Percentiles rank a stretch among this genome's conserved stretches.
These are phyloP conservation scores for Seriola rivoliana DNA, from an alignment of 2,113 vertebrate genomes.

Conservation along the genomic window DNA sequence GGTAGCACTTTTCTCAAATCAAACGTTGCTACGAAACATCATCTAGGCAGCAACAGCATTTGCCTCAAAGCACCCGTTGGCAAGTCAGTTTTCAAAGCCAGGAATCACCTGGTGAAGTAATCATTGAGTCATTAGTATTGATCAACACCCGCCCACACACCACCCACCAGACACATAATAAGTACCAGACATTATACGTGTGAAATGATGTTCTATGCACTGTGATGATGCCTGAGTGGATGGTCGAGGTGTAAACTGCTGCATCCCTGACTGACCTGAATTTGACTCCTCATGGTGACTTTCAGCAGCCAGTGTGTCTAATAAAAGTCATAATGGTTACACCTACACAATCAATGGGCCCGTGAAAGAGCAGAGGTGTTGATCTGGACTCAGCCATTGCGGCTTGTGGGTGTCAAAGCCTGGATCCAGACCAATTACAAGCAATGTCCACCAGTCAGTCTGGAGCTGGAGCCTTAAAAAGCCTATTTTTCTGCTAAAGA, in stretches of 20 bases:
- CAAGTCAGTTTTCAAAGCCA: constrained; percentile 37
- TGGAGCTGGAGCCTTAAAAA: background rate
- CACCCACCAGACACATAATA: constrained; percentile 23
- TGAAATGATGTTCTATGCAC: background rate
- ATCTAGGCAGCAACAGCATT: background rate
- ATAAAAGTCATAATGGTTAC: constrained; percentile 40
- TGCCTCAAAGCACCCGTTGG: background rate
- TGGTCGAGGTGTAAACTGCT: background rate
- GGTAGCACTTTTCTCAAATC: background rate
- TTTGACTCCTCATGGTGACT: background rate
- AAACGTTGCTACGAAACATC: too few relatives aligned
- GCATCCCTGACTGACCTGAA: constrained; percentile 1
- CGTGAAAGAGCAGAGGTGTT: constrained; percentile 38
- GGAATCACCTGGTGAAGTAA: constrained; percentile 51
- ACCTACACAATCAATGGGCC: constrained; percentile 27
- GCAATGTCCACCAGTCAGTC: background rate
- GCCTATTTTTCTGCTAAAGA: background rate
- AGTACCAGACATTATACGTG: background rate
- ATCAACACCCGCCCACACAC: constrained; percentile 42
- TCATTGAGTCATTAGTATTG: constrained; percentile 66
- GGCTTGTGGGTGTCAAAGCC: background rate
- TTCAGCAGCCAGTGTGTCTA: constrained; percentile 15
- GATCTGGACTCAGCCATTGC: constrained; percentile 4
- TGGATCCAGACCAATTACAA: constrained; percentile 4
- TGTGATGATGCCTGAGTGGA: background rate